Conservation (phyloP, 2,113 vertebrate genomes). For the Oryzias woworae region DNA sequence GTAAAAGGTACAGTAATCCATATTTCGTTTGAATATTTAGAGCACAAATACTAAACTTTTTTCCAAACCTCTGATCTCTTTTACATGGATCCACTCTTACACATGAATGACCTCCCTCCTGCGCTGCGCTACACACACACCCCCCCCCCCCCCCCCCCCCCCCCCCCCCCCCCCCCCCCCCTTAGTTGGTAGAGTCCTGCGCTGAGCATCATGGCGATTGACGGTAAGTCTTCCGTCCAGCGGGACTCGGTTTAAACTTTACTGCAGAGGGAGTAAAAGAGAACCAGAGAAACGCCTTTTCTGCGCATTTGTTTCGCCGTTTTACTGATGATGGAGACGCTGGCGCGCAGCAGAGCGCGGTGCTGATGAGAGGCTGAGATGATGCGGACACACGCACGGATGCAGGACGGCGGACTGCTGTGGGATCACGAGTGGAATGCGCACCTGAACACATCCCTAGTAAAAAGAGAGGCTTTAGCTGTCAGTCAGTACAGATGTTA, state of each 20-base stretch:
- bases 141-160: constrained; percentile 19
- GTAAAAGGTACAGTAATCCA: no score
- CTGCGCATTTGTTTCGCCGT: not conserved
- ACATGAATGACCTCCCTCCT: constrained; percentile 50
- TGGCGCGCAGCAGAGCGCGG: constrained; percentile 11
- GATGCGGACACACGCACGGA: constrained; percentile 42
- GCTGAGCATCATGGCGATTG: constrained; percentile 89
- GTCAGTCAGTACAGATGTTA: not conserved
- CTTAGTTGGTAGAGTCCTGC: constrained; percentile 78
- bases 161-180: constrained; percentile 14
- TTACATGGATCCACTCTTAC: not conserved
- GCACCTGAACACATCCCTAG: constrained; percentile 6
- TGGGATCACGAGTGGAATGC: constrained; percentile 34
- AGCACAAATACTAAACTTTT: no score
- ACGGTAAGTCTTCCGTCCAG: constrained; percentile 83
- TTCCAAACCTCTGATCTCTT: not conserved
- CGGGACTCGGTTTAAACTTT: constrained; percentile 64
- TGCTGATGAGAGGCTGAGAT: constrained; percentile 29
- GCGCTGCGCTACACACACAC: no score
- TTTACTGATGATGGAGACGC: constrained; percentile 40
- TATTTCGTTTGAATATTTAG: not conserved
- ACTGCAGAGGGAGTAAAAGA: constrained; percentile 6
- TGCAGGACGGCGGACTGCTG: constrained; percentile 56
- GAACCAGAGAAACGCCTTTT: not conserved
- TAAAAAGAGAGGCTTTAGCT: not conserved